Evolutionary conservation across 2,797 vertebrate genomes (phyloP).

Genomic region (Muscicapa comitata): DNA sequence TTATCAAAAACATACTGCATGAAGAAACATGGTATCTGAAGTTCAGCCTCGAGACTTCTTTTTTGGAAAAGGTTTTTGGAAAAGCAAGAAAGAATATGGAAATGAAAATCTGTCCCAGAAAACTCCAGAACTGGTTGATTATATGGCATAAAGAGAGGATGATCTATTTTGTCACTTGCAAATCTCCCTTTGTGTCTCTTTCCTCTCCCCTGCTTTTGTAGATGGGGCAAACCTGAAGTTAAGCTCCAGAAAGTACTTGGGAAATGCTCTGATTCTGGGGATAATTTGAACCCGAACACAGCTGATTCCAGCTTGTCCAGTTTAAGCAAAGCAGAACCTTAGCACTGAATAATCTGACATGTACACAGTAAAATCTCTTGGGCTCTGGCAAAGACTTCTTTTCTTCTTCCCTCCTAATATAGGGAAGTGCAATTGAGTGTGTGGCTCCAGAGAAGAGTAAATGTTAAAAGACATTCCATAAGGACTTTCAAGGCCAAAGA

Average conservation of each 20-base stretch:
- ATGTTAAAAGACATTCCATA: background rate
- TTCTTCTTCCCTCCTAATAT: background rate
- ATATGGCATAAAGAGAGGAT: fast-evolving
- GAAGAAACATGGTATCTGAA: background rate
- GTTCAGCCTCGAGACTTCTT: background rate
- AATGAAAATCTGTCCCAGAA: background rate
- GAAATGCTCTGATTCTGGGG: background rate
- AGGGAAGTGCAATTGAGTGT: background rate
- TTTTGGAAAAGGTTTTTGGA: background rate
- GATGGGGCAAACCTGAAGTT: background rate
- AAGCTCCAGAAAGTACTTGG: background rate
- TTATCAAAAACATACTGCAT: background rate
- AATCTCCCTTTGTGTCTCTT: background rate
- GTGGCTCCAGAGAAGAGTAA: background rate
- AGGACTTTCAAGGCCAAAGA: background rate
- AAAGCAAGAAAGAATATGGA: background rate
- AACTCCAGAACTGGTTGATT: background rate
- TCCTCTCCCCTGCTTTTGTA: background rate
- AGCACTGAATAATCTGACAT: background rate
- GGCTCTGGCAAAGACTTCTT: background rate
- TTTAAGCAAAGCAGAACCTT: background rate
- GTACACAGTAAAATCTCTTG: background rate
- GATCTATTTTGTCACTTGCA: background rate
- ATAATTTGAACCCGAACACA: background rate
- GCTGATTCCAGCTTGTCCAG: background rate